These are phyloP conservation scores for Protonibea diacanthus DNA, from an alignment of 2,797 vertebrate species.

Conservation along the genomic window DNA sequence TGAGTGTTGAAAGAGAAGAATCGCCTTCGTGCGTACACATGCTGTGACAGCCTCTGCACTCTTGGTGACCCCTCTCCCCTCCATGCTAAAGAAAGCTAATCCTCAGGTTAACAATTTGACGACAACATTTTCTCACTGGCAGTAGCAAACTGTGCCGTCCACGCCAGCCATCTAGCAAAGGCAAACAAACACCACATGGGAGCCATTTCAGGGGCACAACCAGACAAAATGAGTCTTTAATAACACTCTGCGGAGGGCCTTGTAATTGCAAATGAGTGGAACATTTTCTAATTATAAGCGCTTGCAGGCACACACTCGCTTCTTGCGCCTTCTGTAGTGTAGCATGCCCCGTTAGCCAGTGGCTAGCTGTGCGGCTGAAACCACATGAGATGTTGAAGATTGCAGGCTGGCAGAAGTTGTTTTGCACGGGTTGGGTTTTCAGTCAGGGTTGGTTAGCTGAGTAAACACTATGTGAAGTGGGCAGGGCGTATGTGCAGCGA, in stretches of 20 bases:
- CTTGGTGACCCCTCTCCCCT: constrained; percentile 12
- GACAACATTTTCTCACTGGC: constrained; percentile 13
- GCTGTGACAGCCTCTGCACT: constrained; percentile 22
- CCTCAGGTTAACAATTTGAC: constrained; percentile 31
- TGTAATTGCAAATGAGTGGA: constrained; percentile 63
- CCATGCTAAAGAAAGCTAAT: constrained; percentile 13
- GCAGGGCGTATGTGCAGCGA: constrained; percentile 37
- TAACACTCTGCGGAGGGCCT: constrained; percentile 63
- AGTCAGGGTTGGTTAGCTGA: constrained; percentile 59
- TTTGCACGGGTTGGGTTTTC: constrained; percentile 44
- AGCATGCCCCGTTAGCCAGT: constrained; percentile 35
- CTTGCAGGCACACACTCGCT: constrained; percentile 34
- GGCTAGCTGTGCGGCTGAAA: constrained; percentile 44
- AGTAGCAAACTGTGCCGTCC: constrained; percentile 22
- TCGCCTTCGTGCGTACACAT: neutral
- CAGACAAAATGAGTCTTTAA: constrained; percentile 67
- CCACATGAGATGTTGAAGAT: constrained; percentile 66
- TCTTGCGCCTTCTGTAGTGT: constrained; percentile 41
- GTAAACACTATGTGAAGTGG: constrained; percentile 71
- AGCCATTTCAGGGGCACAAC: constrained; percentile 60
- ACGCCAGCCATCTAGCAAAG: constrained; percentile 21
- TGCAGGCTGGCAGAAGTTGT: constrained; percentile 53
- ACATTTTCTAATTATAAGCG: constrained; percentile 71
- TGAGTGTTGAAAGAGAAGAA: neutral
- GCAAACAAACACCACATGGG: constrained; percentile 69